These are phyloP conservation scores for Zeus faber DNA, from an alignment of 2,113 vertebrate genomes.

Conservation along the genomic window DNA sequence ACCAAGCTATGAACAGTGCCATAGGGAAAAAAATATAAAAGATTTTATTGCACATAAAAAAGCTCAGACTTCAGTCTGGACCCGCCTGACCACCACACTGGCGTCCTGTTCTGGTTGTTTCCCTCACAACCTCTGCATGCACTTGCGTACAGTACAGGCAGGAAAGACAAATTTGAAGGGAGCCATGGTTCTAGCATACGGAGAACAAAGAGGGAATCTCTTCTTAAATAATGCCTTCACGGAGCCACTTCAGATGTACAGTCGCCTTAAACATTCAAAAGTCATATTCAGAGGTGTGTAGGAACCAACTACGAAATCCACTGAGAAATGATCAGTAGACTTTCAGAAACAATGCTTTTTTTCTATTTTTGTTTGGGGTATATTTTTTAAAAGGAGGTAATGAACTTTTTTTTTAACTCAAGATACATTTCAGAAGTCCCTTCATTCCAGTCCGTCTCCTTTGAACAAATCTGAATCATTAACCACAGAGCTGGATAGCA, in stretches of 20 bases:
- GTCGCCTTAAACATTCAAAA: too few species aligned
- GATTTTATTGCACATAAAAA: neutral
- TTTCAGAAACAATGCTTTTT: too few species aligned
- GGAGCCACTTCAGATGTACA: too few species aligned
- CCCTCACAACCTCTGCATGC: constrained; percentile 32
- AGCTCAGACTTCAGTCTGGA: neutral
- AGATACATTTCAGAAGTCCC: too few species aligned
- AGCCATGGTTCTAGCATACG: neutral
- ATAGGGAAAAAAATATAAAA: neutral
- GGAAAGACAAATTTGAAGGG: neutral
- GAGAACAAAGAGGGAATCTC: neutral
- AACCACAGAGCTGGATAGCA: constrained; percentile 13
- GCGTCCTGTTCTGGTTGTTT: constrained; percentile 18
- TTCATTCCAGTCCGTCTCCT: neutral
- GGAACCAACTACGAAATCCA: too few species aligned
- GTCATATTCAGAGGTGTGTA: too few species aligned
- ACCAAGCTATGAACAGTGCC: neutral
- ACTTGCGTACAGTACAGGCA: constrained; percentile 14
- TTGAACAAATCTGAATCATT: neutral
- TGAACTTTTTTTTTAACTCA: too few species aligned
- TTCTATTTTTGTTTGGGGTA: too few species aligned
- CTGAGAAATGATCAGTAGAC: too few species aligned
- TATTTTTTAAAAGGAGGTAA: too few species aligned
- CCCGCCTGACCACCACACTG: constrained; percentile 1
- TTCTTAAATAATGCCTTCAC: neutral